Percentiles rank a stretch among this genome's conserved stretches.
Evolutionary conservation across 1,140 invertebrate genomes (phyloP).

Genomic region (Trichonephila clavipes): DNA sequence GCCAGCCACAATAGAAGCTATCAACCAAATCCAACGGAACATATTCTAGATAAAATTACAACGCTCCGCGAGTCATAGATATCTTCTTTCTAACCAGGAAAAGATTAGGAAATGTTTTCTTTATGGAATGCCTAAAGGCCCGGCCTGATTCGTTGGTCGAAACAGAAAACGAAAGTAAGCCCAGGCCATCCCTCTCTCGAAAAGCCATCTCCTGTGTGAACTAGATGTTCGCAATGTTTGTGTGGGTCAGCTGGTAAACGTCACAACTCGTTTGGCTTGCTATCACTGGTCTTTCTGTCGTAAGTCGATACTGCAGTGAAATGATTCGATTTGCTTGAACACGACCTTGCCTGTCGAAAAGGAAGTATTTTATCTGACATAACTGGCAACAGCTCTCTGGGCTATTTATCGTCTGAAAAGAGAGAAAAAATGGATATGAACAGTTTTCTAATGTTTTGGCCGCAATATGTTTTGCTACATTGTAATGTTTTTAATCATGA

Average conservation of each 20-base stretch:
- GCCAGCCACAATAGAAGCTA: neutral
- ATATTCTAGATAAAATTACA: neutral
- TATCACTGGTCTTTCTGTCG: neutral
- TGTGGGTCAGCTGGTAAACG: neutral
- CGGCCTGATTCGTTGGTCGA: neutral
- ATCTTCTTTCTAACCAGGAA: neutral
- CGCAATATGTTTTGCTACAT: neutral
- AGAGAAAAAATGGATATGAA: no score
- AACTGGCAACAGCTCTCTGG: neutral
- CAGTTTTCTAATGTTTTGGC: neutral
- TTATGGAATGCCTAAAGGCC: neutral
- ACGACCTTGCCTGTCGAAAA: neutral
- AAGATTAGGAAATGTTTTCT: neutral
- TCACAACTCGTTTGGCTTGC: neutral
- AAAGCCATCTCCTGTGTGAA: neutral
- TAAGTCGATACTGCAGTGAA: neutral
- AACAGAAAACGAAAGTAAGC: neutral
- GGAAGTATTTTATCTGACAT: neutral
- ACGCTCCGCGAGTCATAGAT: neutral
- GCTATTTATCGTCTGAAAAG: no score
- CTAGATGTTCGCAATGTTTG: neutral
- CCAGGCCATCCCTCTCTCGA: neutral
- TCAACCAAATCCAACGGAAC: conserved; percentile 7
- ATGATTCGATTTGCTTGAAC: neutral
- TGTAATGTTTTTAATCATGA: neutral